Evolutionary conservation across 2,797 vertebrate genomes (phyloP).

Genomic region (Crax fasciolata): DNA sequence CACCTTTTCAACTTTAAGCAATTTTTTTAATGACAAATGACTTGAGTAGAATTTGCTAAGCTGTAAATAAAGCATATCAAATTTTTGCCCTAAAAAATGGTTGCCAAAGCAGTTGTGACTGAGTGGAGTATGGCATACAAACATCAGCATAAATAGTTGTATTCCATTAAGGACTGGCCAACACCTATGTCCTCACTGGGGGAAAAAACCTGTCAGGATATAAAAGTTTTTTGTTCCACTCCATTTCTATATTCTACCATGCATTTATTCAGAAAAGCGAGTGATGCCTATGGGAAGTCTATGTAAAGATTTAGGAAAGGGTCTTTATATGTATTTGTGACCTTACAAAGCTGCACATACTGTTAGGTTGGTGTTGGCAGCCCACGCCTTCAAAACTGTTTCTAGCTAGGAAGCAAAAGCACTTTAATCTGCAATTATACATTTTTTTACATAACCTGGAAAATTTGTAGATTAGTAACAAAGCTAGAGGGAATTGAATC

Average conservation of each 20-base stretch:
- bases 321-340: accelerated
- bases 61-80: neutral
- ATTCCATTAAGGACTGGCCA: neutral
- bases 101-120: neutral
- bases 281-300: neutral
- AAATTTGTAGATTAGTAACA: neutral
- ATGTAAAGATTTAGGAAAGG: neutral
- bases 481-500: neutral
- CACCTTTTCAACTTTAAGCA: neutral
- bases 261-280: neutral
- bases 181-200: neutral
- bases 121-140: neutral
- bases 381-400: neutral
- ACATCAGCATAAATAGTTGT: neutral
- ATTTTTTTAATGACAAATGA: neutral
- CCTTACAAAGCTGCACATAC: neutral
- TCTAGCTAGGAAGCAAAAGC: neutral
- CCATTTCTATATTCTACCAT: neutral
- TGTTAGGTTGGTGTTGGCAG: neutral
- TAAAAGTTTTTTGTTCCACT: neutral
- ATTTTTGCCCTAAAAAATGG: neutral
- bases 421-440: neutral
- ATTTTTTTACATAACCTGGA: neutral
- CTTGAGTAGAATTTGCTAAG: neutral
- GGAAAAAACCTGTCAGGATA: neutral